Evolutionary conservation across 2,113 vertebrate genomes (phyloP), one percentile per base, ranked within the genome.

Genomic region (Cavia aperea): DNA sequence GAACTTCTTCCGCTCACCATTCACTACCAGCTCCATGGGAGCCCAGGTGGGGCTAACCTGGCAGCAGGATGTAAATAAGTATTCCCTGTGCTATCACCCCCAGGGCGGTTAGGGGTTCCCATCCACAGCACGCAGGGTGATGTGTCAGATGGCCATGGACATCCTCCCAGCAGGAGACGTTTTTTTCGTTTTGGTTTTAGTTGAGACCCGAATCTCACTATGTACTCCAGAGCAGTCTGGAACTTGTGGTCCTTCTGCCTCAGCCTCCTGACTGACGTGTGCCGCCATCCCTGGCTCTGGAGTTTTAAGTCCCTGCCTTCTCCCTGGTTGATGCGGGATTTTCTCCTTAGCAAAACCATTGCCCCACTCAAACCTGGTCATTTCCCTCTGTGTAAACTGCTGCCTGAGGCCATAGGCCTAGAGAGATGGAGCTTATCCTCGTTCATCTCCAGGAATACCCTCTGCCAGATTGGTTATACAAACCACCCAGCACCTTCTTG

Each of bases 31-130:
- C 68, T 96, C 62, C 0, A 81, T 90, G 10, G 98, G 98, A 89
- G 97, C 97, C 98, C 98, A 99, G 96, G 97, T 98, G 16, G 93
- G 95, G 0, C 26, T 98, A 24, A 99, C 62, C 99, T 99, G 90
- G 14, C 46, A 49, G n/a, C 46, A 51, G 31, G 24, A 46, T 29
- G 60, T 4, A 14, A 51, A 5, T 33, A 70, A 24, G 21, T 21
- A 60, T n/a, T 24, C 19, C 46, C 14, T 31, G 13, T 26, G 19
- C 11, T 65, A 19, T 66, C 62, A 18, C 43, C 26, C 33, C 33
- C 29, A 39, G 77, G 77, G 86, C 6, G 46, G 2, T 46, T 19
- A 9, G n/a, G 39, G 63, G 8, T 19, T 39, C 49, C 63, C 8
- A 2, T 14, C 31, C 2, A 26, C 21, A 29, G 43, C 33, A 49